phyloP scores from a whole-genome alignment of 2,113 vertebrate species.

The Lagopus muta region DNA sequence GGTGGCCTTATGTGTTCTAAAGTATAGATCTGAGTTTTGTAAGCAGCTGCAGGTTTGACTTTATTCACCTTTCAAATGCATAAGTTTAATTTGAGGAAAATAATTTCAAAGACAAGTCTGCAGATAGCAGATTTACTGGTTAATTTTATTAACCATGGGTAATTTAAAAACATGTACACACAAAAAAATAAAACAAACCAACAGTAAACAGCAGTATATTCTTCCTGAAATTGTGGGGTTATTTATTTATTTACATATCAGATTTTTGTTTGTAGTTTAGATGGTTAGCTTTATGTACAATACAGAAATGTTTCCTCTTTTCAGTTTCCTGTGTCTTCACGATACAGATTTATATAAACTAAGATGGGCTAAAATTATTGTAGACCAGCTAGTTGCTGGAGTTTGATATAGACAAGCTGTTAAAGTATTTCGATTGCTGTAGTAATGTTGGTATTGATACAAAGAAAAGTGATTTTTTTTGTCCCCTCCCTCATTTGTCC shows the following conservation, averaged over 20 bases:
- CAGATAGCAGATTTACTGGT: neutral
- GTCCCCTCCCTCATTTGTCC: neutral
- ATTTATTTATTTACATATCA: neutral
- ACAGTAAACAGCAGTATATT: neutral
- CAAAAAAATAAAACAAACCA: neutral
- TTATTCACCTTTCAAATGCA: neutral
- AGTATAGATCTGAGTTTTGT: neutral
- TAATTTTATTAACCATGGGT: neutral
- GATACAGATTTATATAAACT: constrained; percentile 25
- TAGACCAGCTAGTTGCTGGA: neutral
- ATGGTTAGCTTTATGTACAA: neutral
- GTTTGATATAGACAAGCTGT: neutral
- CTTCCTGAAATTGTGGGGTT: neutral
- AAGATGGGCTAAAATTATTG: neutral
- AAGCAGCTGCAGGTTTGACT: neutral
- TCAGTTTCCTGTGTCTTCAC: neutral
- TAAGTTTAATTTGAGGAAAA: neutral
- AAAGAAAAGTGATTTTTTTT: neutral
- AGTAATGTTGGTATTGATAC: neutral
- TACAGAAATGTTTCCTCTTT: neutral
- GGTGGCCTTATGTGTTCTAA: neutral
- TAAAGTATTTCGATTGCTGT: neutral
- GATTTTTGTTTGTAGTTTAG: neutral
- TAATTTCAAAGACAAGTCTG: neutral
- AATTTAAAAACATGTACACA: neutral